Percentiles rank a stretch among this genome's conserved stretches.
phyloP scores from a whole-genome alignment of 2,113 vertebrate species.

The Python bivittatus region DNA sequence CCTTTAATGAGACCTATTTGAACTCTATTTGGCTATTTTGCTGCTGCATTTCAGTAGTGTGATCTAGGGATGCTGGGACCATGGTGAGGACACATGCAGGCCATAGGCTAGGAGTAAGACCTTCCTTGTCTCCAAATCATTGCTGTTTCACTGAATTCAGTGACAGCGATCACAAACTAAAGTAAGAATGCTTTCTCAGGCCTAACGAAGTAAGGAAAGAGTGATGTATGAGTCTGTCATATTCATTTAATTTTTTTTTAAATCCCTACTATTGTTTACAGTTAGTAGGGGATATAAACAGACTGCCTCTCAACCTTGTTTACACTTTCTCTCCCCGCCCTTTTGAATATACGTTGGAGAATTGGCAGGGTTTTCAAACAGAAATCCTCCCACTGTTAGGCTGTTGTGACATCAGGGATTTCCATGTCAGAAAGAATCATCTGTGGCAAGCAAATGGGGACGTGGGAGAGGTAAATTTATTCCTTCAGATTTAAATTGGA shows the following conservation, averaged over 20 bases:
- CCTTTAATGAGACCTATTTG: not conserved
- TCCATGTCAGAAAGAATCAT: not conserved
- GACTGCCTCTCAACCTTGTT: not conserved
- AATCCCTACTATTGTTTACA: not conserved
- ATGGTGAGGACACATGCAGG: not conserved
- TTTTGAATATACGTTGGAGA: not conserved
- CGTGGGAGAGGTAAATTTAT: not conserved
- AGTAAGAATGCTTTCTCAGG: not conserved
- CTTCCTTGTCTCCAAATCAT: not conserved
- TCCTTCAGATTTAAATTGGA: not conserved
- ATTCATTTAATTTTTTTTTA: not conserved
- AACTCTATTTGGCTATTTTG: not conserved
- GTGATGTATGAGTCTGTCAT: not conserved
- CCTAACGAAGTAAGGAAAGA: not conserved
- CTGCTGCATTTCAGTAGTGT: not conserved
- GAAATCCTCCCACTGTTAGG: not conserved
- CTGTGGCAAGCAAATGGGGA: not conserved
- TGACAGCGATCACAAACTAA: not conserved
- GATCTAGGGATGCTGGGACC: not conserved
- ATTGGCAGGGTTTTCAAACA: not conserved
- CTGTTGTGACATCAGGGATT: not conserved
- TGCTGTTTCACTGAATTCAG: not conserved
- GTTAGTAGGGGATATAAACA: not conserved
- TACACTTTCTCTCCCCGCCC: not conserved
- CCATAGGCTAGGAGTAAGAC: not conserved